Evolutionary conservation across 2,113 vertebrate species (phyloP).

Genomic region (Hylia prasina): DNA sequence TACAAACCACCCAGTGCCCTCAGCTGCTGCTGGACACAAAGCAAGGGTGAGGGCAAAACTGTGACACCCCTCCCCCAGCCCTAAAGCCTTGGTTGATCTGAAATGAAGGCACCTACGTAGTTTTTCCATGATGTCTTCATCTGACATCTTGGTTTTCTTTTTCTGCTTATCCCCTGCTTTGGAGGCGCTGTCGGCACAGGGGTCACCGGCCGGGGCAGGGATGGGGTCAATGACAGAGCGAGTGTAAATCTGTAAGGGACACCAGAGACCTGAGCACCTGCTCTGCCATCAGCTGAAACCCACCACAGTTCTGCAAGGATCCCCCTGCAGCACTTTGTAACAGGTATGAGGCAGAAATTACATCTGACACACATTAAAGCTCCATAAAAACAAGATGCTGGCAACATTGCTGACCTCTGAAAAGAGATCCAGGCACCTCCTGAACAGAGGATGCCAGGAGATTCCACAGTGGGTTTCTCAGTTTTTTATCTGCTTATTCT

Average conservation of each 20-base stretch:
- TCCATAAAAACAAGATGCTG: neutral
- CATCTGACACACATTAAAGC: neutral
- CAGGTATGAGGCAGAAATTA: neutral
- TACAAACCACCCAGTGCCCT: neutral
- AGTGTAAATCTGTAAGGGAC: constrained; percentile 83
- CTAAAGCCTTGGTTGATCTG: neutral
- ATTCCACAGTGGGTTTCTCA: neutral
- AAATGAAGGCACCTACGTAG: constrained; percentile 79
- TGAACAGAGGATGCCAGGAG: neutral
- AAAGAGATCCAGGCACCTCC: neutral
- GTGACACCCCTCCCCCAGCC: neutral
- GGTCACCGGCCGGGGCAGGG: constrained; percentile 79
- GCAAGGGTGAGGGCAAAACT: neutral
- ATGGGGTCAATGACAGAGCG: constrained; percentile 94
- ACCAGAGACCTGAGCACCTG: neutral
- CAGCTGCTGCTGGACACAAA: neutral
- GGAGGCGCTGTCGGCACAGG: constrained; percentile 77
- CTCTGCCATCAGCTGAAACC: neutral
- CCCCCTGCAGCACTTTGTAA: neutral
- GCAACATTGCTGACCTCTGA: neutral
- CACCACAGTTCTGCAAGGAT: neutral
- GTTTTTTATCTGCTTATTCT: neutral
- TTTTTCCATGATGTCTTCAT: constrained; percentile 98
- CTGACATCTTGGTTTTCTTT: constrained; percentile 96
- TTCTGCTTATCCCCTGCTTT: constrained; percentile 88